Percentiles rank a stretch among this genome's conserved stretches.
These are phyloP conservation scores for Rutpela maculata DNA, from an alignment of 2,888 invertebrate species.

Conservation along the genomic window DNA sequence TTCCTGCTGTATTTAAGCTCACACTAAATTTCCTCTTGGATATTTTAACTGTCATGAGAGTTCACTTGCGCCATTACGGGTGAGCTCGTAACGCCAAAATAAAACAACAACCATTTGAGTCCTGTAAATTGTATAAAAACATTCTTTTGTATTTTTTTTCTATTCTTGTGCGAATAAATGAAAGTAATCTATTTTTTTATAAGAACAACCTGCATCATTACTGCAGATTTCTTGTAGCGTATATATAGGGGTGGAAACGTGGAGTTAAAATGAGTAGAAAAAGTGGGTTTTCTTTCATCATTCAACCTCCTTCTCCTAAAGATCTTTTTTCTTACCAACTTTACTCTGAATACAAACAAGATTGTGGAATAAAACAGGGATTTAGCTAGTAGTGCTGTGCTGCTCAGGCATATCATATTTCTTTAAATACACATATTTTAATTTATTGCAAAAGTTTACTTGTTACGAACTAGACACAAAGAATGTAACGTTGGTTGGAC, in stretches of 20 bases:
- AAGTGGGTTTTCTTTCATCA: constrained; percentile 28
- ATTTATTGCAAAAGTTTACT: constrained; percentile 26
- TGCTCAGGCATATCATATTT: constrained; percentile 10
- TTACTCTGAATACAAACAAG: constrained; percentile 31
- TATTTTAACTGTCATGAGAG: constrained; percentile 26
- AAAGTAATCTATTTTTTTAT: constrained; percentile 50
- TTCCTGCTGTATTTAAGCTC: constrained; percentile 8
- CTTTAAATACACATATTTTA: constrained; percentile 28
- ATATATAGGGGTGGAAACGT: constrained; percentile 41
- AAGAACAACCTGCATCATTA: constrained; percentile 50
- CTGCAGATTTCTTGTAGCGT: constrained; percentile 46
- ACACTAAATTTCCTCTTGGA: constrained; percentile 21
- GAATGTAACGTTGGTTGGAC: neutral
- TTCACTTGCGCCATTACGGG: neutral
- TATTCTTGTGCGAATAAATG: constrained; percentile 43
- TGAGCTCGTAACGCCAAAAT: constrained; percentile 7
- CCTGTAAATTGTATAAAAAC: constrained; percentile 34
- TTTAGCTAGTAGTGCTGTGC: neutral
- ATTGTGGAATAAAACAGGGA: constrained; percentile 18
- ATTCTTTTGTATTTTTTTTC: constrained; percentile 40
- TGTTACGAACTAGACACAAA: neutral
- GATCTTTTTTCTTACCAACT: constrained; percentile 25
- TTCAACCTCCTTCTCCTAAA: constrained; percentile 21
- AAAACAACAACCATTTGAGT: constrained; percentile 24
- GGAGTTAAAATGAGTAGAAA: constrained; percentile 34